Conservation (phyloP, 2,113 vertebrate genomes). For the Dipodomys spectabilis region DNA sequence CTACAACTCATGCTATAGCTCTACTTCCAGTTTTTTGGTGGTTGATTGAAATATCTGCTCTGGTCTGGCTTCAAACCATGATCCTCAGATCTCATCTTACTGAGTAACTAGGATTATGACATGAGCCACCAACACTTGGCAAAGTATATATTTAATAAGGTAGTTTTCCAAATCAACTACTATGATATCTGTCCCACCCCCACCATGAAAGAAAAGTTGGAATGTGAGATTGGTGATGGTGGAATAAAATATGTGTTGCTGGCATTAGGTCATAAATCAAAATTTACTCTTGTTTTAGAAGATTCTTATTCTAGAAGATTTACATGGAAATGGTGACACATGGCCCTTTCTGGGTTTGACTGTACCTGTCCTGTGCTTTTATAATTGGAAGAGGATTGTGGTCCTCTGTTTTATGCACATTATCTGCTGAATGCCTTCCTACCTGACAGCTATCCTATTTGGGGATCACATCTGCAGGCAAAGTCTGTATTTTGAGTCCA, state of each 20-base stretch:
- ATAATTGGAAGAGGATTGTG: neutral
- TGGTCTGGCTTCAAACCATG: too few species aligned
- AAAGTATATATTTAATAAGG: conserved; percentile 69
- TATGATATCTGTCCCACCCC: too few species aligned
- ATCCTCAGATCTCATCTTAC: too few species aligned
- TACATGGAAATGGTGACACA: neutral
- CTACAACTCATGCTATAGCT: too few species aligned
- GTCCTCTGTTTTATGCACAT: neutral
- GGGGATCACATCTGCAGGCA: neutral
- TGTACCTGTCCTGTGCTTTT: conserved; percentile 10
- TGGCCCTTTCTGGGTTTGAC: conserved; percentile 49
- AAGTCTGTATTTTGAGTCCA: neutral
- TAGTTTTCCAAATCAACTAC: conserved; percentile 59
- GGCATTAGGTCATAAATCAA: neutral
- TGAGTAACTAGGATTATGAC: too few species aligned
- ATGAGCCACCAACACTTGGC: neutral
- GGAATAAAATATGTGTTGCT: neutral
- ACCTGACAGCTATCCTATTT: neutral
- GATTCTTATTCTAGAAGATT: conserved; percentile 48
- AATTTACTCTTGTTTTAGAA: conserved; percentile 45
- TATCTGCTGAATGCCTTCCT: accelerated
- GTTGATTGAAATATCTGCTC: too few species aligned
- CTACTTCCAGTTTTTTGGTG: too few species aligned
- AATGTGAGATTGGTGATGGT: neutral
- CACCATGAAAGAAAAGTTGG: conserved; percentile 1